Base-by-base conservation (phyloP, 2,888 invertebrate genomes). In the Temnothorax unifasciatus region DNA sequence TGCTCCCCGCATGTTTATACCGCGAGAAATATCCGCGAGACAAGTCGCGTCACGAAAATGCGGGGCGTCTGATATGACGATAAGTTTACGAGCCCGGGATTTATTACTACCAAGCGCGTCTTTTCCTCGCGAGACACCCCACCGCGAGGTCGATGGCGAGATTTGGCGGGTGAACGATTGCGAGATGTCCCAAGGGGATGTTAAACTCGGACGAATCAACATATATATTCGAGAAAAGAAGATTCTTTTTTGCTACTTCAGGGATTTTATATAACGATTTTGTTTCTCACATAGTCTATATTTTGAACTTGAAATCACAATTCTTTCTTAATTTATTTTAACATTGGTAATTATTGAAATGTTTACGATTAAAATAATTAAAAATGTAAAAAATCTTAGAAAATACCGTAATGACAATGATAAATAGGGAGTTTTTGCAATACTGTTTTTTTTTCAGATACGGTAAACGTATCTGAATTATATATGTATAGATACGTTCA, bases 11-110 rank as follows among this genome's bases (percentile, higher is more conserved):
- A 61, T 86, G 75, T 86, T 84, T 86, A 71, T 44, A 76, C 41
- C 57, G n/a, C 64, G 74, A 73, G 77, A 83, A 66, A 74, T 77
- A 77, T 85, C 44, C 66, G 61, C 64, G 63, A 57, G 64, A 79
- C 75, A 75, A 38, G 34, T 50, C 69, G 61, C 41, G 21, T 50
- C 69, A 52, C 29, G 57, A 73, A 57, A 73, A 73, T 73, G 57
- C 25, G 41, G 9, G 6, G 21, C 63, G 41, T 38, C 50, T 21
- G 66, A 57, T 3, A 66, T 18, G 54, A 77, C 44, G 69, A 57
- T 44, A 59, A 59, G 64, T 79, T 84, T 79, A 64, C 64, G 61
- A 79, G 15, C 57, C 13, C 13, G 25, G 13, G 61, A 73, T 81
- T 81, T 81, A 73, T 15, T 38, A 38, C 61, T 73, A 59, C 81